phyloP scores from a whole-genome alignment of 2,797 vertebrate species.

The Pseudomugil gertrudae region DNA sequence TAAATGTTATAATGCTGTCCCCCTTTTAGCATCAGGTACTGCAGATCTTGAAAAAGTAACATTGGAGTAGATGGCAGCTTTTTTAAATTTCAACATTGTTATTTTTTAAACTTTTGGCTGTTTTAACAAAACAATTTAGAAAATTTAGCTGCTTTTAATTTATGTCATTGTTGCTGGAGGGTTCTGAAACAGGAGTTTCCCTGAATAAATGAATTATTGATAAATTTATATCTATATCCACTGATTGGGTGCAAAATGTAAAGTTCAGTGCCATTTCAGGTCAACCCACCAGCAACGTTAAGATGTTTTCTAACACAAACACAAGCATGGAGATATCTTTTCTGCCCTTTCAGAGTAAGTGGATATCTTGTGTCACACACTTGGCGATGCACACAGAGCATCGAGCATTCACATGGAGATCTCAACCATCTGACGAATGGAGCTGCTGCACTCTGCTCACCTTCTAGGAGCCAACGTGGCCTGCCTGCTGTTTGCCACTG shows the following conservation, averaged over 20 bases:
- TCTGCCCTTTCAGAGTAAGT: background rate
- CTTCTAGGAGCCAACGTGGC: background rate
- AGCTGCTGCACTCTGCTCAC: slow-evolving; percentile 3
- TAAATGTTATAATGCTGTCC: slow-evolving; percentile 11
- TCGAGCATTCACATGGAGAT: background rate
- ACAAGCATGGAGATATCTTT: background rate
- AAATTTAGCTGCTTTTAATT: background rate
- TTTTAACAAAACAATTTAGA: background rate
- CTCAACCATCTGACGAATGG: slow-evolving; percentile 4
- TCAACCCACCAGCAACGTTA: background rate
- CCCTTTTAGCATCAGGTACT: slow-evolving; percentile 17
- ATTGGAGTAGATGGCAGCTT: background rate
- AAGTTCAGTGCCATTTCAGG: background rate
- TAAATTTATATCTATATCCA: background rate
- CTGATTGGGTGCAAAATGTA: background rate
- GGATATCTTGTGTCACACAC: background rate
- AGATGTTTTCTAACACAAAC: background rate
- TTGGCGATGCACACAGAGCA: background rate
- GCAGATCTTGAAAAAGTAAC: slow-evolving; percentile 5
- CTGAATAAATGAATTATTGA: background rate
- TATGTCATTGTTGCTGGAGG: background rate
- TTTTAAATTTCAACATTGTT: slow-evolving; percentile 3
- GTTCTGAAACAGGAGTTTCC: background rate
- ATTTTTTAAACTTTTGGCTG: background rate
- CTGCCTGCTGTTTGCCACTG: slow-evolving; percentile 14